Conservation (phyloP, 1,140 invertebrate genomes). For the Holcopasites calliopsidis region DNA sequence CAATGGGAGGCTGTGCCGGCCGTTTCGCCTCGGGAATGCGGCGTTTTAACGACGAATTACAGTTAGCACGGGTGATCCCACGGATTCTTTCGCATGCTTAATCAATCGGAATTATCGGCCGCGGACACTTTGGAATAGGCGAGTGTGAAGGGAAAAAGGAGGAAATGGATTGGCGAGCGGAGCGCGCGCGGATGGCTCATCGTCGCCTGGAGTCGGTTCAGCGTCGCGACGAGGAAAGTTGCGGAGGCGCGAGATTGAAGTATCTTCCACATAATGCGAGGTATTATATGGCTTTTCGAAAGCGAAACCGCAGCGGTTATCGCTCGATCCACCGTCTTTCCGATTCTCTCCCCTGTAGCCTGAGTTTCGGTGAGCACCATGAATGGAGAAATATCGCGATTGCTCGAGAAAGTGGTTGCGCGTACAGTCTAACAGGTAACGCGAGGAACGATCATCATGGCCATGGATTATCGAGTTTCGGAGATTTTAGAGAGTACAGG, state of each 20-base stretch:
- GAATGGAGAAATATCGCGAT: background rate
- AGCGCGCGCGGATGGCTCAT: background rate
- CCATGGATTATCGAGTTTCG: no score
- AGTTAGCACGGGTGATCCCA: background rate
- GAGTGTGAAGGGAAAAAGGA: no score
- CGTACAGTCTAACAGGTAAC: no score
- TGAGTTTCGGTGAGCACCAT: background rate
- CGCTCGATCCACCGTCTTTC: background rate
- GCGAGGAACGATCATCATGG: background rate
- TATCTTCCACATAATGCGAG: slow-evolving; percentile 35
- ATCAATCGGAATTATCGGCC: no score
- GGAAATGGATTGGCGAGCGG: background rate
- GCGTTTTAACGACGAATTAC: background rate
- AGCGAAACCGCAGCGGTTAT: slow-evolving; percentile 46
- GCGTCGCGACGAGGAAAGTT: slow-evolving; percentile 50
- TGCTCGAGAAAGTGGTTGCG: no score
- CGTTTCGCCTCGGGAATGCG: background rate
- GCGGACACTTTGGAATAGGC: background rate
- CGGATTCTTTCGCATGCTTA: background rate
- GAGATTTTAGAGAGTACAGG: background rate
- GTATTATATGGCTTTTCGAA: slow-evolving; percentile 52
- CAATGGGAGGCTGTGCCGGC: background rate
- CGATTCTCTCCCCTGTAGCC: no score
- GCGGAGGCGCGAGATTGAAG: slow-evolving; percentile 30
- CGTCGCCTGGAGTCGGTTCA: no score